Percentiles rank a stretch among this genome's conserved stretches.
Conservation (phyloP, 2,113 vertebrate genomes). For the Pluvianellus socialis region DNA sequence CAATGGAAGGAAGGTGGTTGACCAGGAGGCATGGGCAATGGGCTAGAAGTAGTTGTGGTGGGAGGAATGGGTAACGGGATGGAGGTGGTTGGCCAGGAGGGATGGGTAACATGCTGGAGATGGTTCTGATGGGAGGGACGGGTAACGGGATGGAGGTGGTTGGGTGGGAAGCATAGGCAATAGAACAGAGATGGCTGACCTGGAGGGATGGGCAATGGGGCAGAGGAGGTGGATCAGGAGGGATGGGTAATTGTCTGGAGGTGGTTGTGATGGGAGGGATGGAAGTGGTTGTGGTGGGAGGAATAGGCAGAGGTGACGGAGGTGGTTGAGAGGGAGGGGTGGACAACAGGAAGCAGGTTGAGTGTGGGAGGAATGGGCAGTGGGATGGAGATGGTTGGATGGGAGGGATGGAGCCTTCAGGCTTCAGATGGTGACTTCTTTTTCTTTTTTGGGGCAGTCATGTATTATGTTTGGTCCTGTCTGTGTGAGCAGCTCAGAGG, state of each 20-base stretch:
- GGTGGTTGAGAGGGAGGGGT: background rate
- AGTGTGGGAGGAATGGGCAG: accelerated
- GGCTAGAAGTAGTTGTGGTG: background rate
- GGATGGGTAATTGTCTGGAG: background rate
- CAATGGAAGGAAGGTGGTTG: background rate
- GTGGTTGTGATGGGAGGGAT: background rate
- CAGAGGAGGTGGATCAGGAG: background rate
- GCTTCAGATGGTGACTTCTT: accelerated
- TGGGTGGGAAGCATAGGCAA: background rate
- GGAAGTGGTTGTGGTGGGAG: background rate
- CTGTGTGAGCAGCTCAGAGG: background rate
- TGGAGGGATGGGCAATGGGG: background rate
- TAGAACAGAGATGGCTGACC: background rate
- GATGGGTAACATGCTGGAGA: too few relatives aligned
- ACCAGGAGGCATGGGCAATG: background rate
- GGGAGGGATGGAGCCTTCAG: background rate
- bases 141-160: background rate
- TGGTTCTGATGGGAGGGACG: background rate
- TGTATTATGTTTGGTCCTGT: background rate
- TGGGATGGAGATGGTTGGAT: background rate
- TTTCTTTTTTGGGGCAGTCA: background rate
- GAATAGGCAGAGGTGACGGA: background rate
- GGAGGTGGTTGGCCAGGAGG: background rate
- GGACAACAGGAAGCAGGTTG: background rate
- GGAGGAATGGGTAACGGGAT: background rate